Conservation (phyloP, 2,113 vertebrate species). For the Nycticorax nycticorax region DNA sequence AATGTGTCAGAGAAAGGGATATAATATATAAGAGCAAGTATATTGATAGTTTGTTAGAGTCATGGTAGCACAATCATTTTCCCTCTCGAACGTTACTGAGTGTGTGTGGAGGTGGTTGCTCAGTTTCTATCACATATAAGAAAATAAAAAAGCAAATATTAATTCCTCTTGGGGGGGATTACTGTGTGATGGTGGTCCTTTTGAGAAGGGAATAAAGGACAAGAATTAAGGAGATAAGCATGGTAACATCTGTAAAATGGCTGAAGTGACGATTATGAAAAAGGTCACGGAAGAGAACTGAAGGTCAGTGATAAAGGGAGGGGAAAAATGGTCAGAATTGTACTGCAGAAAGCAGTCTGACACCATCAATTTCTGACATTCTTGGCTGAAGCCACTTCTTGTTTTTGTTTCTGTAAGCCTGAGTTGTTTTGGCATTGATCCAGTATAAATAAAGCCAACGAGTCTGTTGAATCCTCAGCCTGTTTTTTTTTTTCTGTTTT, state of each 20-base stretch:
- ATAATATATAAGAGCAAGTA: neutral
- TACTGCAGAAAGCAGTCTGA: neutral
- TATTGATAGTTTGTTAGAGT: neutral
- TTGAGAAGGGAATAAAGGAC: neutral
- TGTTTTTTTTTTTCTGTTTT: neutral
- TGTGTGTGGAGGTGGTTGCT: neutral
- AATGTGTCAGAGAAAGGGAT: neutral
- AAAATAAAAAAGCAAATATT: neutral
- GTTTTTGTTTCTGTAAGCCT: neutral
- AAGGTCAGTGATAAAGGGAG: neutral
- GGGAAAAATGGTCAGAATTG: neutral
- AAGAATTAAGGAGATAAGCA: neutral
- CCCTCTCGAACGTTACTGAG: accelerated
- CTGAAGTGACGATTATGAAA: neutral
- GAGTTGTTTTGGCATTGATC: neutral
- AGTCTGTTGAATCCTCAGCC: neutral
- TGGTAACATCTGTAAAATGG: neutral
- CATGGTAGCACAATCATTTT: neutral
- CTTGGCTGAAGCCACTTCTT: neutral
- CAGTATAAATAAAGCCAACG: neutral
- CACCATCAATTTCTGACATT: neutral
- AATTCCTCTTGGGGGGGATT: neutral
- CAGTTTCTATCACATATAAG: neutral
- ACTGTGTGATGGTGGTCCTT: neutral
- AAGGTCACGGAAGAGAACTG: neutral